These are phyloP conservation scores for Pyrgus malvae DNA, from an alignment of 2,888 invertebrate genomes.

Conservation along the genomic window DNA sequence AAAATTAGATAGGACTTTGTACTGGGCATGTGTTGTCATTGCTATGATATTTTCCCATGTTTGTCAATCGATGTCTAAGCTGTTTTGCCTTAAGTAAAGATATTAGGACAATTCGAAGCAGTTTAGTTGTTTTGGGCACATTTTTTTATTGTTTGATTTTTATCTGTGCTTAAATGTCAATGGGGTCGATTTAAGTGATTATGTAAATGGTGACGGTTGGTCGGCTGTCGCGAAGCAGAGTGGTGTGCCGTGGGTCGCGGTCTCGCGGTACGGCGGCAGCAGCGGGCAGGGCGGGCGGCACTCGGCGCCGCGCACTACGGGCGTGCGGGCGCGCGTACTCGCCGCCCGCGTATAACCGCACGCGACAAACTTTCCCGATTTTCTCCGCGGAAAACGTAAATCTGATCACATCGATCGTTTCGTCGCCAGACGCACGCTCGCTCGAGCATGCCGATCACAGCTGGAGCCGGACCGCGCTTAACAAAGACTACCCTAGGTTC, in stretches of 20 bases:
- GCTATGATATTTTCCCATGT: constrained; percentile 49
- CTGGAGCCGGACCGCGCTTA: constrained; percentile 72
- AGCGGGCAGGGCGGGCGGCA: constrained; percentile 73
- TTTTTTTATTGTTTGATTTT: background rate
- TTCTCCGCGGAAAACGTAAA: constrained; percentile 79
- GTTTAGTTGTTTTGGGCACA: background rate
- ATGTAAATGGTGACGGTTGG: constrained; percentile 51
- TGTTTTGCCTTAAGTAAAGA: background rate
- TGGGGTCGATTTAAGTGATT: constrained; percentile 52
- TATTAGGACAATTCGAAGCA: no score
- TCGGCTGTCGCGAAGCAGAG: constrained; percentile 40
- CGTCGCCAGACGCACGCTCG: constrained; percentile 66
- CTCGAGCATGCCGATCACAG: constrained; percentile 69
- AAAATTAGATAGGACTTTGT: constrained; percentile 42
- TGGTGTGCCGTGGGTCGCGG: constrained; percentile 32
- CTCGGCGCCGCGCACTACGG: constrained; percentile 75
- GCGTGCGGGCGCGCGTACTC: constrained; percentile 77
- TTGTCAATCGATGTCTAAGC: constrained; percentile 34
- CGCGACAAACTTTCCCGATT: constrained; percentile 80
- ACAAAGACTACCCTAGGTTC: constrained; percentile 58
- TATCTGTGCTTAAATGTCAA: constrained; percentile 38
- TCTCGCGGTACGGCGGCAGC: constrained; percentile 41
- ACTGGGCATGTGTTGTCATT: constrained; percentile 38
- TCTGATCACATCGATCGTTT: constrained; percentile 78
- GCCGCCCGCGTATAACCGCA: constrained; percentile 63